A percentile compares a stretch with the other conserved stretches of the same genome.
These are phyloP conservation scores for Myrmecobius fasciatus DNA, from an alignment of 2,113 vertebrate species.

Conservation along the genomic window DNA sequence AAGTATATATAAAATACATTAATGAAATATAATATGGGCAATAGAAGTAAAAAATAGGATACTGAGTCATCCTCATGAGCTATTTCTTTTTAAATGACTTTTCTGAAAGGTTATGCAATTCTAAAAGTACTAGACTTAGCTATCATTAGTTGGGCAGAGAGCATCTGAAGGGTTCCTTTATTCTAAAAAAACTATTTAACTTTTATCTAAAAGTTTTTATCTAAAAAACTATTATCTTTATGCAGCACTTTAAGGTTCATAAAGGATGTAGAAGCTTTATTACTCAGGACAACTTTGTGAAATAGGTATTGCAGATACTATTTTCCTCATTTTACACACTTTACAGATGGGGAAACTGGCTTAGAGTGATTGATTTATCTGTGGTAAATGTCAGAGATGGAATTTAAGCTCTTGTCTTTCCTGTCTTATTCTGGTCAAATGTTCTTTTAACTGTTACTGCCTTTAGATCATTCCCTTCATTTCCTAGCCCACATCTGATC, in stretches of 20 bases:
- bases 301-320: background rate
- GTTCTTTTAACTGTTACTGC: background rate
- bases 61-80: background rate
- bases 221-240: too few species aligned
- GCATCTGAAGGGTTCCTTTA: background rate
- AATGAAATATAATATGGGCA: background rate
- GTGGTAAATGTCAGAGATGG: background rate
- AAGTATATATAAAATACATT: too few species aligned
- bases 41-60: background rate
- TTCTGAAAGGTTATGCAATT: background rate
- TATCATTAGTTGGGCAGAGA: background rate
- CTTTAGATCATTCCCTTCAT: background rate
- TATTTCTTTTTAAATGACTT: background rate
- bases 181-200: background rate
- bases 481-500: background rate
- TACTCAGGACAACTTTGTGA: background rate
- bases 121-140: background rate
- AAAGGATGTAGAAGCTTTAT: background rate
- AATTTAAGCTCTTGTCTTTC: background rate
- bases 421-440: background rate
- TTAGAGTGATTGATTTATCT: background rate
- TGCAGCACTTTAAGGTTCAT: background rate
- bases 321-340: background rate
- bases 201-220: too few species aligned
- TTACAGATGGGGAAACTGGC: background rate